A percentile compares a stretch with the other conserved stretches of the same genome.
phyloP scores from a whole-genome alignment of 2,888 invertebrate species.

The Meta bourneti region DNA sequence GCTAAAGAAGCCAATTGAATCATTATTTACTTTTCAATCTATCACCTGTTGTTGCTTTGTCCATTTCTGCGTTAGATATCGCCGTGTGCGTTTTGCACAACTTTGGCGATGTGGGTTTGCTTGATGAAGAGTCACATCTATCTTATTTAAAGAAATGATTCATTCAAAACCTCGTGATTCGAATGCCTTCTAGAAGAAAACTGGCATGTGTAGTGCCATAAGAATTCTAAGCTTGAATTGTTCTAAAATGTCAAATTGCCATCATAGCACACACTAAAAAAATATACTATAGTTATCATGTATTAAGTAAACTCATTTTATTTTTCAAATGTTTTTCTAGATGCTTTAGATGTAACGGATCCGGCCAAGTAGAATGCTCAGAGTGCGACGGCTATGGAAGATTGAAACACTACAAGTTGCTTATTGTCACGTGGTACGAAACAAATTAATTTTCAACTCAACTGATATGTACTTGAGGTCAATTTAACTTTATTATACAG shows the following conservation, averaged over 20 bases:
- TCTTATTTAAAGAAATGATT: too few species aligned
- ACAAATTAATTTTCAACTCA: not conserved
- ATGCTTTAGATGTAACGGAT: constrained; percentile 6
- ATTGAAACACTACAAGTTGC: not conserved
- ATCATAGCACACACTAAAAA: not conserved
- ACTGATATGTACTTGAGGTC: not conserved
- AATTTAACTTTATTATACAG: not conserved
- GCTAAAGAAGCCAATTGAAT: too few species aligned
- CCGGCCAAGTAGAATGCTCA: not conserved
- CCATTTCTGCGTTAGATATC: too few species aligned
- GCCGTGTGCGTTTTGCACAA: too few species aligned
- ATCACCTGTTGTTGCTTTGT: too few species aligned
- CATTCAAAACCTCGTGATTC: too few species aligned
- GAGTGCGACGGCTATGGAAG: not conserved
- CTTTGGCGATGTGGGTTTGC: too few species aligned
- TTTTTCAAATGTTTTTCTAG: not conserved
- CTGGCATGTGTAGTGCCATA: too few species aligned
- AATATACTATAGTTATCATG: not conserved
- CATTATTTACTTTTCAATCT: too few species aligned
- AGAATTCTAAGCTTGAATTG: too few species aligned
- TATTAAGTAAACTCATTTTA: not conserved
- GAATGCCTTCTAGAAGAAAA: too few species aligned
- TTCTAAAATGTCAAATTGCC: not conserved
- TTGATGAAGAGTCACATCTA: too few species aligned
- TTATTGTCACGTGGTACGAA: constrained; percentile 23